These are phyloP conservation scores for Rambutsinella grinnellia DNA, from an alignment of 2,888 invertebrate genomes.

Conservation along the genomic window DNA sequence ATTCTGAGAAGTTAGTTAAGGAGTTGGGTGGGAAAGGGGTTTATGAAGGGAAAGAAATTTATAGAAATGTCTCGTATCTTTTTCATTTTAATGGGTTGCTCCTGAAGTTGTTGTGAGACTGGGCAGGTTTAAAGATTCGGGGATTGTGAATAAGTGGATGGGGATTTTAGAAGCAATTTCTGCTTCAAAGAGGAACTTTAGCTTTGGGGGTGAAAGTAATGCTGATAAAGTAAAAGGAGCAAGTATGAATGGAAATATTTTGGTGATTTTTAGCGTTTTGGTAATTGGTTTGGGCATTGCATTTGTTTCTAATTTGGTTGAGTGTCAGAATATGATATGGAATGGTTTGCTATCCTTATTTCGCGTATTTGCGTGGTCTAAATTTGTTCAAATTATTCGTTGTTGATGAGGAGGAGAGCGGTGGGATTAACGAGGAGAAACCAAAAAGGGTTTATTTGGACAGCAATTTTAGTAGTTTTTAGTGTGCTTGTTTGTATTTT, in stretches of 20 bases:
- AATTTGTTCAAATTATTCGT: too few relatives aligned
- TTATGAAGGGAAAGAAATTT: neutral
- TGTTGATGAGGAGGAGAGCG: too few relatives aligned
- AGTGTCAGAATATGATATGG: too few relatives aligned
- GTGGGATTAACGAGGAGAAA: too few relatives aligned
- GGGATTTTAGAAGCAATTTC: neutral
- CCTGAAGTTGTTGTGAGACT: neutral
- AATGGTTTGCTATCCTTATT: too few relatives aligned
- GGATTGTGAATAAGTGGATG: neutral
- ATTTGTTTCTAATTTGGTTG: too few relatives aligned
- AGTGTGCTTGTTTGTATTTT: neutral
- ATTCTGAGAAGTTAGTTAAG: too few relatives aligned
- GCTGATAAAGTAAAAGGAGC: too few relatives aligned
- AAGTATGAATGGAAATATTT: neutral
- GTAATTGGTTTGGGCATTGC: neutral
- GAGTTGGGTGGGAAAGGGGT: too few relatives aligned
- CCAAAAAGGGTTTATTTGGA: too few relatives aligned
- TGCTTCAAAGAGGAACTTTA: neutral
- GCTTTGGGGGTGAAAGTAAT: too few relatives aligned
- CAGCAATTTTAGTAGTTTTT: neutral
- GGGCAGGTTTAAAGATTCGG: neutral
- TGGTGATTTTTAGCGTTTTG: neutral
- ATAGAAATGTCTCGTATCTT: neutral
- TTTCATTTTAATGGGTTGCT: neutral
- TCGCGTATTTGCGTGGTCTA: too few relatives aligned